Evolutionary conservation across 2,797 vertebrate genomes (phyloP), one percentile per base, ranked within the genome.

Genomic region (Spinus pinus): DNA sequence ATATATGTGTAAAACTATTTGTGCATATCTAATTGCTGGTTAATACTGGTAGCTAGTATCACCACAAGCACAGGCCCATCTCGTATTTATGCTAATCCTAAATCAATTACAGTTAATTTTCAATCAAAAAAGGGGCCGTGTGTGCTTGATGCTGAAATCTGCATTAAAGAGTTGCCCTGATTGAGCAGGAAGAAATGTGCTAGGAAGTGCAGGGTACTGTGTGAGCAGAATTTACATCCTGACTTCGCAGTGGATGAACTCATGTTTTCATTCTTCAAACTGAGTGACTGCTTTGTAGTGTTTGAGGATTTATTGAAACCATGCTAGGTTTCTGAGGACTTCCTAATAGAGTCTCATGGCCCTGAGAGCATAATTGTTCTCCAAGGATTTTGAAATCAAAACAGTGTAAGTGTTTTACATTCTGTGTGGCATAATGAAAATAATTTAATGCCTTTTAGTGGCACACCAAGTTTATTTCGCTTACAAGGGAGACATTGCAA

Each of bases 361-460:
- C 91, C 71, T 91, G 90, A 97, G 91, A 95, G 77, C 90, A 83
- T 95, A 95, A 92, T 97, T 97, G 95, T 97, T 96, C 96, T 97
- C 94, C 81, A 67, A 96, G 94, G 94, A 93, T 93, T 97, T 96
- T 94, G 94, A 97, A 97, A 96, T 95, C 94, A 97, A 97, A 97
- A 96, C 94, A 96, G 91, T 87, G 54, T 74, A 97, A 97, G 94
- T 96, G 93, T 97, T 97, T 97, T 88, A 94, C 93, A 95, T 97
- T 96, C 94, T 65, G 60, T 94, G 95, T 88, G 95, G 95, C 97
- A 96, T 97, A 97, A 95, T 97, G 91, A 97, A 95, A 97, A 97
- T 96, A 96, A 97, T 97, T 94, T 96, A 96, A 93, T 96, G 96
- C 95, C 88, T 96, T 97, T 97, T 96, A 95, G 95, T 94, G 82